Evolutionary conservation across 2,113 vertebrate genomes (phyloP).

Genomic region (Pandion haliaetus): DNA sequence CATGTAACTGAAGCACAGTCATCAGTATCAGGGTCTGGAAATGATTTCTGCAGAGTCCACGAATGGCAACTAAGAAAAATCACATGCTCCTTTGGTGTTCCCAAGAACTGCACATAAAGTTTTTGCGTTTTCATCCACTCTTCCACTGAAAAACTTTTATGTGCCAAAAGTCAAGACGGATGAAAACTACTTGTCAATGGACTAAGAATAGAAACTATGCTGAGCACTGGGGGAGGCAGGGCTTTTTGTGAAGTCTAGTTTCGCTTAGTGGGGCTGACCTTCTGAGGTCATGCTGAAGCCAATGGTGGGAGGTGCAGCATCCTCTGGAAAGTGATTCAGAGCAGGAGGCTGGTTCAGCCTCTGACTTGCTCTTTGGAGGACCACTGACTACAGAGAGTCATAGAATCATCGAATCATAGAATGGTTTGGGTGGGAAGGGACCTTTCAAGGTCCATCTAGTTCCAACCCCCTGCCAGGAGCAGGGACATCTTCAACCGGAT

Average conservation of each 20-base stretch:
- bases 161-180: background rate
- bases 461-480: background rate
- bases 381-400: background rate
- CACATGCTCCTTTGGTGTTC: background rate
- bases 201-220: background rate
- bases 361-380: background rate
- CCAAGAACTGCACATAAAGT: background rate
- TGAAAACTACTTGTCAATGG: background rate
- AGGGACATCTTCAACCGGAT: background rate
- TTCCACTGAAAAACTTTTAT: background rate
- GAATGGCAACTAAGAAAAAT: background rate
- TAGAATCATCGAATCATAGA: accelerated
- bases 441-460: background rate
- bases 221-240: background rate
- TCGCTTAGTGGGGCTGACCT: background rate
- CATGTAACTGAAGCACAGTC: accelerated
- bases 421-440: background rate
- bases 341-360: background rate
- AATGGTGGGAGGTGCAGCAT: background rate
- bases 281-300: background rate
- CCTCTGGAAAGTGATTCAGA: background rate
- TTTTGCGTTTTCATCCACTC: background rate
- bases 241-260: background rate
- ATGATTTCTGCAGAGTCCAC: background rate
- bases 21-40: accelerated